Percentiles rank a stretch among this genome's conserved stretches.
Conservation (phyloP, 2,797 vertebrate species). For the Gallinago stenura region DNA sequence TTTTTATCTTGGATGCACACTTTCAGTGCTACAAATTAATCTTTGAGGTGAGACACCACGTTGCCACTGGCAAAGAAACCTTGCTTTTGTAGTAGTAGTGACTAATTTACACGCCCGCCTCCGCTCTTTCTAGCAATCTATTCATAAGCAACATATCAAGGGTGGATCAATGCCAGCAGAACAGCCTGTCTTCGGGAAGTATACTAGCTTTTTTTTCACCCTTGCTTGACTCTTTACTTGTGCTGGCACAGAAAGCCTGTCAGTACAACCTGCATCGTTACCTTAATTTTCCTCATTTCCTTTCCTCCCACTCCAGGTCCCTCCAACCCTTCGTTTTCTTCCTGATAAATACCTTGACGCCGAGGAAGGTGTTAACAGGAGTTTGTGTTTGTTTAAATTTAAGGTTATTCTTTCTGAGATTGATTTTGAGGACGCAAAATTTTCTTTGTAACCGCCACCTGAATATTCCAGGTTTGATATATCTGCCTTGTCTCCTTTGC, state of each 20-base stretch:
- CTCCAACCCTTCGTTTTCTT: constrained; percentile 1
- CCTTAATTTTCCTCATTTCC: constrained; percentile 25
- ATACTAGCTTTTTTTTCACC: constrained; percentile 43
- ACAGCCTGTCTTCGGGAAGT: constrained; percentile 63
- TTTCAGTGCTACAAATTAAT: not conserved
- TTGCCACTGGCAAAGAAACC: not conserved
- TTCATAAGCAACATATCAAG: constrained; percentile 50
- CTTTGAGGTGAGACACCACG: not conserved
- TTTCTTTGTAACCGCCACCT: not conserved
- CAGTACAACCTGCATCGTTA: constrained; percentile 20
- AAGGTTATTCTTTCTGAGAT: not conserved
- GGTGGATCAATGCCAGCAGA: constrained; percentile 52
- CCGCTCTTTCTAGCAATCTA: constrained; percentile 37
- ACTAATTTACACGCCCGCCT: constrained; percentile 42
- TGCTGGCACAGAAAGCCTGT: constrained; percentile 48
- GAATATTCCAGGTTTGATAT: not conserved
- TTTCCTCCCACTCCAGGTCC: not conserved
- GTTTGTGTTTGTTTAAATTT: constrained; percentile 2
- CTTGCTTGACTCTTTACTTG: constrained; percentile 35
- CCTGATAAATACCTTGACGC: not conserved
- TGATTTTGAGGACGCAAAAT: not conserved
- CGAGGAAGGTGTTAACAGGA: not conserved
- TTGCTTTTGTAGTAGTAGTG: constrained; percentile 67
- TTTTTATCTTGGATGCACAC: not conserved
- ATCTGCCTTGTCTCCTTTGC: not conserved